Percentiles rank a stretch among this genome's conserved stretches.
Conservation (phyloP, 2,113 vertebrate genomes). For the Sardina pilchardus region DNA sequence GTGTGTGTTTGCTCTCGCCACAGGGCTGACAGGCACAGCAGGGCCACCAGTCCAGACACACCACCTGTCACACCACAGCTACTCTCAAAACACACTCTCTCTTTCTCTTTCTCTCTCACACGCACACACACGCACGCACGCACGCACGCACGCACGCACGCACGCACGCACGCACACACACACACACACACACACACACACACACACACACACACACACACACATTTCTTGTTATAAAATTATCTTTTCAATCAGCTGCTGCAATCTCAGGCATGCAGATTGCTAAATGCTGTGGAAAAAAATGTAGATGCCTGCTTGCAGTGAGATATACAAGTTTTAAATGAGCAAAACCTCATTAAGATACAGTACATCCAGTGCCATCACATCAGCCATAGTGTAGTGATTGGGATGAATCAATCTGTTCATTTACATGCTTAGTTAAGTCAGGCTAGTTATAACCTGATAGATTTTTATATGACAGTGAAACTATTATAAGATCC, state of each 20-base stretch:
- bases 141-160: background rate
- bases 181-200: background rate
- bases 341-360: background rate
- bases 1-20: background rate
- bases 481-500: too few relatives aligned
- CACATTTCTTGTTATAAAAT: background rate
- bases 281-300: background rate
- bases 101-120: too few relatives aligned
- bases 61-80: background rate
- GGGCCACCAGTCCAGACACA: too few relatives aligned
- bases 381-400: background rate
- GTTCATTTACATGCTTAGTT: too few relatives aligned
- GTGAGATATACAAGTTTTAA: background rate
- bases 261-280: background rate
- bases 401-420: background rate
- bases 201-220: background rate
- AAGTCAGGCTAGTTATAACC: too few relatives aligned
- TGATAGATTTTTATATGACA: too few relatives aligned
- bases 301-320: background rate
- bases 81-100: background rate
- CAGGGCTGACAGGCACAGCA: background rate
- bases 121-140: too few relatives aligned
- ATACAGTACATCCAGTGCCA: too few relatives aligned
- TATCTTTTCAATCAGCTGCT: background rate
- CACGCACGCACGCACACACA: background rate